Conservation (phyloP, 2,113 vertebrate species). For the Notothenia rossii region DNA sequence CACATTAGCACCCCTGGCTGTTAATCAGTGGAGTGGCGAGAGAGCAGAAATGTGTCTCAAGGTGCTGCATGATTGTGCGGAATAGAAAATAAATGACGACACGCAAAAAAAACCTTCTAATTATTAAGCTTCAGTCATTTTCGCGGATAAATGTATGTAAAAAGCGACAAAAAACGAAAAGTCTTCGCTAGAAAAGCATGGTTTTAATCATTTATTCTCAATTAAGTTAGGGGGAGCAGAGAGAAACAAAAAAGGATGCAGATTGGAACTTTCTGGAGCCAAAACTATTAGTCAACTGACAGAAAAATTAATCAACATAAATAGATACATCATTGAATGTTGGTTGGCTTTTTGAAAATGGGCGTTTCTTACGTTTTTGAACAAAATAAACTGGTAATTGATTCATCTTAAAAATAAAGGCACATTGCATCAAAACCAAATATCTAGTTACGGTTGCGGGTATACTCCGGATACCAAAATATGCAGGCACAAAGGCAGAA, state of each 20-base stretch:
- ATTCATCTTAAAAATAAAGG: neutral
- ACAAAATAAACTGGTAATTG: neutral
- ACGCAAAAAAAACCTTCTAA: too few relatives aligned
- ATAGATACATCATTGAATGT: neutral
- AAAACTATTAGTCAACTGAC: neutral
- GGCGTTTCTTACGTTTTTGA: too few relatives aligned
- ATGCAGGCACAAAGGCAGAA: neutral
- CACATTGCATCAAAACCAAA: too few relatives aligned
- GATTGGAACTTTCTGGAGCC: neutral
- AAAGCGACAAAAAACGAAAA: too few relatives aligned
- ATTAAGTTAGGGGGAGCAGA: neutral
- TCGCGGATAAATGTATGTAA: too few relatives aligned
- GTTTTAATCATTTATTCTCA: neutral
- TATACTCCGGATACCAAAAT: neutral
- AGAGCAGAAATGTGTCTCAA: neutral
- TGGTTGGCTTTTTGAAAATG: neutral
- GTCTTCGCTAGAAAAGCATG: too few relatives aligned
- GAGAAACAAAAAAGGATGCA: neutral
- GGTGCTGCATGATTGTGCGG: neutral
- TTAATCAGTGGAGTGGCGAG: neutral
- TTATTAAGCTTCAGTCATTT: too few relatives aligned
- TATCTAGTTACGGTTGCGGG: neutral
- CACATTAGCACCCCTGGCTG: neutral
- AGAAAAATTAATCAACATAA: neutral
- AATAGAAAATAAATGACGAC: neutral